phyloP scores from a whole-genome alignment of 2,113 vertebrate genomes.

The Oceanites oceanicus region DNA sequence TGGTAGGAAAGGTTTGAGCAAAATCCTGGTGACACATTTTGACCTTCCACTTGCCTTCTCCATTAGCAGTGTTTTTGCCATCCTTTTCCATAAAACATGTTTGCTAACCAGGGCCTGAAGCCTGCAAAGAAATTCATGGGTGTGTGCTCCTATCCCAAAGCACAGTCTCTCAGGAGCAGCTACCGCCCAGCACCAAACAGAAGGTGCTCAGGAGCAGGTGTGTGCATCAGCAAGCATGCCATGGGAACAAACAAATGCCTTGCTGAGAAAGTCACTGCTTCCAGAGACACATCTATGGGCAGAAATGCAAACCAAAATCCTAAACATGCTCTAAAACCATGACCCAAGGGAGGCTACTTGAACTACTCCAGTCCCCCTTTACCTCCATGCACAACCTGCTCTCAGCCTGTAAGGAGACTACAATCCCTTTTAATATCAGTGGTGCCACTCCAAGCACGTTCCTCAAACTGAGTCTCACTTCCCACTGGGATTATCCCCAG shows the following conservation, averaged over 20 bases:
- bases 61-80: not conserved
- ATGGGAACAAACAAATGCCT: not conserved
- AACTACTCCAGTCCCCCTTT: not conserved
- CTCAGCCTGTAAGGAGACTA: not conserved
- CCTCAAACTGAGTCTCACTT: not conserved
- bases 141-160: not conserved
- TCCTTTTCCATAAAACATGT: not conserved
- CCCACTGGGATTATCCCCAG: not conserved
- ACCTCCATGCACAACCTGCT: not conserved
- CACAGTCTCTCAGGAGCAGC: not conserved
- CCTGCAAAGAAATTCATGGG: not conserved
- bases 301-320: not conserved
- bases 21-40: not conserved
- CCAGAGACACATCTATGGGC: not conserved
- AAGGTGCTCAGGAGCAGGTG: not conserved
- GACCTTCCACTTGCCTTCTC: not conserved
- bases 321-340: not conserved
- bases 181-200: not conserved
- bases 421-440: not conserved
- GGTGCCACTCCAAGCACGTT: accelerated
- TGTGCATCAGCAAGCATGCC: not conserved
- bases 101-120: not conserved
- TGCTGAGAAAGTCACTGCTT: not conserved
- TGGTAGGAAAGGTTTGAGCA: not conserved
- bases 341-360: accelerated